Evolutionary conservation across 1,140 invertebrate genomes (phyloP).

Genomic region (Bicyclus anynana): DNA sequence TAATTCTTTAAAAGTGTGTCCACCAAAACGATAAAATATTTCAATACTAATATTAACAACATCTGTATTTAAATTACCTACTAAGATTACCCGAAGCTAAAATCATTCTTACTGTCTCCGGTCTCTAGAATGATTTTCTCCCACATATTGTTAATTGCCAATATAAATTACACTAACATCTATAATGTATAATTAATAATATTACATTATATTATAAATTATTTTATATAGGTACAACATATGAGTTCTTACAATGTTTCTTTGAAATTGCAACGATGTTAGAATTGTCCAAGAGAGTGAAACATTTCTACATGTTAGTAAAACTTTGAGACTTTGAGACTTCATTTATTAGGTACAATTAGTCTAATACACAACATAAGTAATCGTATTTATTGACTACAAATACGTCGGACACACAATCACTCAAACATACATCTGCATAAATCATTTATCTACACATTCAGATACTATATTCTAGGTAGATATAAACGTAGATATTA

Average conservation of each 20-base stretch:
- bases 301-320: slow-evolving; percentile 20
- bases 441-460: slow-evolving; percentile 28
- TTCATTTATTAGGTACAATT: slow-evolving; percentile 18
- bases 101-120: slow-evolving; percentile 2
- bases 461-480: slow-evolving; percentile 28
- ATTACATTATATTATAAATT: slow-evolving; percentile 57
- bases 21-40: not conserved
- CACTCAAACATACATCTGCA: slow-evolving; percentile 26
- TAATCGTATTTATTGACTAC: slow-evolving; percentile 21
- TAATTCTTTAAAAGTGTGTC: no score
- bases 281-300: slow-evolving; percentile 26
- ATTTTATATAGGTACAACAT: slow-evolving; percentile 50
- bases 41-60: not conserved
- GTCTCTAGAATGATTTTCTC: slow-evolving; percentile 9
- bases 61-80: not conserved
- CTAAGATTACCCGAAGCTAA: not conserved
- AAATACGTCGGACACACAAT: slow-evolving; percentile 29
- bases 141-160: slow-evolving; percentile 49
- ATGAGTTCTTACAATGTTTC: slow-evolving; percentile 23
- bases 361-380: slow-evolving; percentile 21
- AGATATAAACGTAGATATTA: slow-evolving; percentile 28
- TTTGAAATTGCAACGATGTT: slow-evolving; percentile 16
- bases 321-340: slow-evolving; percentile 22
- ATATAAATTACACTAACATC: slow-evolving; percentile 54
- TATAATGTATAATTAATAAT: slow-evolving; percentile 41